Conservation (phyloP, 2,113 vertebrate genomes). For the Xenopus tropicalis region DNA sequence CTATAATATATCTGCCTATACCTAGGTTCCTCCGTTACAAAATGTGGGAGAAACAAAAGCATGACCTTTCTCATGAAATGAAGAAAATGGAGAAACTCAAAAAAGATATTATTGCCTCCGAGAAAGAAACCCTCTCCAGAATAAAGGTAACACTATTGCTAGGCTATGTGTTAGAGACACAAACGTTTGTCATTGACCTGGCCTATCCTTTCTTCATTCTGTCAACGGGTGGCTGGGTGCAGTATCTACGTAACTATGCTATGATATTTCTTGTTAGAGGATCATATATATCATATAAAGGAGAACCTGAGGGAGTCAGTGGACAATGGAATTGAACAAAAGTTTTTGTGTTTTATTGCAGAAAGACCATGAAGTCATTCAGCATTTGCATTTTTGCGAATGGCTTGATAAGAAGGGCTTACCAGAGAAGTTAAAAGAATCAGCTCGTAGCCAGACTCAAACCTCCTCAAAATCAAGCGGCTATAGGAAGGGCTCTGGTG, state of each 20-base stretch:
- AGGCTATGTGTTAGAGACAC: too few species aligned
- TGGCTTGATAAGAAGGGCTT: constrained; percentile 47
- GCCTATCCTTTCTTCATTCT: too few species aligned
- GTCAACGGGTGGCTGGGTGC: too few species aligned
- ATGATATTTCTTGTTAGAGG: too few species aligned
- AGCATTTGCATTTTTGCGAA: constrained; percentile 15
- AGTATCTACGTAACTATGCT: too few species aligned
- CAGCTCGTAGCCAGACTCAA: not conserved
- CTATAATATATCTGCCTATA: too few species aligned
- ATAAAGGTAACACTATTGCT: not conserved
- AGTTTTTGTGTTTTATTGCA: constrained; percentile 34
- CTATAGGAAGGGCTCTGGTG: not conserved
- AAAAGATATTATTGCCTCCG: constrained; percentile 4
- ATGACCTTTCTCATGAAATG: constrained; percentile 29
- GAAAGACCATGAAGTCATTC: constrained; percentile 42
- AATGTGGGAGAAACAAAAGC: constrained; percentile 53
- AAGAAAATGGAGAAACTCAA: constrained; percentile 46
- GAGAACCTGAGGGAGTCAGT: too few species aligned
- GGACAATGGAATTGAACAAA: too few species aligned
- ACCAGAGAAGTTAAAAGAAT: not conserved
- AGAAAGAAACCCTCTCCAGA: constrained; percentile 7
- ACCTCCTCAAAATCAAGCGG: not conserved
- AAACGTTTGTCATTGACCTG: too few species aligned
- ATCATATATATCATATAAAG: too few species aligned
- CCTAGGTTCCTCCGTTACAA: constrained; percentile 52